Percentiles rank a stretch among this genome's conserved stretches.
phyloP scores from a whole-genome alignment of 2,888 invertebrate genomes.

The Drosophila buzzatii region DNA sequence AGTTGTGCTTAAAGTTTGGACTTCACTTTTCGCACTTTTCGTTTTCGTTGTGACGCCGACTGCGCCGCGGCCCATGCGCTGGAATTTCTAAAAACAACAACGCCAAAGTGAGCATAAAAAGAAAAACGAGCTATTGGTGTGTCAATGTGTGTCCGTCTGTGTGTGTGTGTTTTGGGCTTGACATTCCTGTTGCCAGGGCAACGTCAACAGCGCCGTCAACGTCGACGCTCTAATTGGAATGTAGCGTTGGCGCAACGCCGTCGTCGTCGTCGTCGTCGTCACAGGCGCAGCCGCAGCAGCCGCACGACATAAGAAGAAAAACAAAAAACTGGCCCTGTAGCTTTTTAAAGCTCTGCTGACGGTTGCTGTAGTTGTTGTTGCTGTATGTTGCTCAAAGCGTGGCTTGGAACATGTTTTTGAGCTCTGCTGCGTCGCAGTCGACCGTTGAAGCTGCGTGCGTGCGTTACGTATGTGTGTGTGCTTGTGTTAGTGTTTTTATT shows the following conservation, averaged over 20 bases:
- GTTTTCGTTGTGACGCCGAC: constrained; percentile 66
- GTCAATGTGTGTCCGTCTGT: neutral
- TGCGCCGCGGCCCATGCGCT: constrained; percentile 27
- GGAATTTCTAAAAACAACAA: constrained; percentile 63
- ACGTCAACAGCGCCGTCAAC: constrained; percentile 37
- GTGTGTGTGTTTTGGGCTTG: constrained; percentile 29
- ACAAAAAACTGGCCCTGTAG: constrained; percentile 65
- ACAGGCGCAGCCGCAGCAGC: constrained; percentile 56
- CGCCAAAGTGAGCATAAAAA: constrained; percentile 22
- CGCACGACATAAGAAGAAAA: constrained; percentile 28
- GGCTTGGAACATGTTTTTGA: constrained; percentile 69
- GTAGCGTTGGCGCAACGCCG: constrained; percentile 52
- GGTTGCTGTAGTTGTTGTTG: constrained; percentile 30
- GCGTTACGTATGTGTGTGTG: constrained; percentile 11
- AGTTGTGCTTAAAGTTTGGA: constrained; percentile 53
- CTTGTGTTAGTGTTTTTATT: constrained; percentile 30
- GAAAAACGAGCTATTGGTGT: constrained; percentile 12
- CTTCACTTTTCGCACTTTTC: constrained; percentile 81
- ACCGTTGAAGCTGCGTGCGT: constrained; percentile 37
- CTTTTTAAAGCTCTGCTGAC: constrained; percentile 59
- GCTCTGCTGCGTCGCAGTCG: constrained; percentile 24
- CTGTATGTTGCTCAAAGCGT: constrained; percentile 45
- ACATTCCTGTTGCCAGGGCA: constrained; percentile 72
- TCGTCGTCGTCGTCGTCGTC: constrained; percentile 26
- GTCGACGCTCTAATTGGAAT: constrained; percentile 63